These are phyloP conservation scores for Chrysaora quinquecirrha DNA, from an alignment of 30 jellyfish, hydroid and myxozoan genomes.

Conservation along the genomic window DNA sequence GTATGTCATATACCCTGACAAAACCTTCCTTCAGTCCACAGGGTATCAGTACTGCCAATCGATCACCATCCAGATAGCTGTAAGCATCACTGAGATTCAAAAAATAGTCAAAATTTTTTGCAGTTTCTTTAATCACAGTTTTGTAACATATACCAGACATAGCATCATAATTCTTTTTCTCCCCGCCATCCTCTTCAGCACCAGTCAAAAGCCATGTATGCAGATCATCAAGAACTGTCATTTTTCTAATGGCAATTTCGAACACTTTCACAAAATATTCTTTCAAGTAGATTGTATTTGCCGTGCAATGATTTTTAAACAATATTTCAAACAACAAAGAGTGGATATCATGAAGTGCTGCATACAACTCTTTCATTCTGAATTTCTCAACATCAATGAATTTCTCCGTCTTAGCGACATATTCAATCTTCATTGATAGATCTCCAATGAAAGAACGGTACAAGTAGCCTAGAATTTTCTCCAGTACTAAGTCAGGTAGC, in stretches of 20 bases:
- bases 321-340: constrained; percentile 46
- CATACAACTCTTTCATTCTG: constrained; percentile 24
- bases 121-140: constrained; percentile 13
- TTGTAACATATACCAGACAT: constrained; percentile 51
- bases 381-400: constrained; percentile 59
- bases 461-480: constrained; percentile 18
- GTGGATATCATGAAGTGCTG: constrained; percentile 30
- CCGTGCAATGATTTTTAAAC: constrained; percentile 8
- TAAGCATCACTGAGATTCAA: constrained; percentile 9
- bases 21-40: constrained; percentile 27
- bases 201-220: constrained; percentile 44
- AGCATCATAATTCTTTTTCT: constrained; percentile 1
- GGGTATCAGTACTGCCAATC: constrained; percentile 23
- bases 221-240: constrained; percentile 44
- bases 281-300: constrained; percentile 3
- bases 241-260: constrained; percentile 9
- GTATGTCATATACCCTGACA: constrained; percentile 30
- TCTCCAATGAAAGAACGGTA: background rate
- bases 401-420: constrained; percentile 35
- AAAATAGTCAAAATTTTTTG: constrained; percentile 22
- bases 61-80: constrained; percentile 23
- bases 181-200: background rate
- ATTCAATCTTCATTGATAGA: constrained; percentile 33
- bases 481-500: constrained; percentile 52
- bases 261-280: constrained; percentile 32